Evolutionary conservation across 1,140 invertebrate species (phyloP).

Genomic region (Aphis gossypii): DNA sequence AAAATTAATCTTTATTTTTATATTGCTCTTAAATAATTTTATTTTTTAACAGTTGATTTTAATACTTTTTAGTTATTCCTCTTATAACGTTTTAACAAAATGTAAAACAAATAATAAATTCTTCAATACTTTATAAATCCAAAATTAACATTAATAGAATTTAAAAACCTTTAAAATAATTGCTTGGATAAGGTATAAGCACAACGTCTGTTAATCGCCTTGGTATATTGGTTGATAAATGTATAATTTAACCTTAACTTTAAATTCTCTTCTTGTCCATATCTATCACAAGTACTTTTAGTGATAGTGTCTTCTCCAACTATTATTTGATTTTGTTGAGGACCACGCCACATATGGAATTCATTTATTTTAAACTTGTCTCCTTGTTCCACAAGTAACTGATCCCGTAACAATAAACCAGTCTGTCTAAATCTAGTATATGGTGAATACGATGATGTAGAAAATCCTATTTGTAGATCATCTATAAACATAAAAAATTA

Average conservation of each 20-base stretch:
- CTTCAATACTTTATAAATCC: too few species aligned
- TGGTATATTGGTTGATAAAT: background rate
- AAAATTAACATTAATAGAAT: background rate
- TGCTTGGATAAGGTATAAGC: background rate
- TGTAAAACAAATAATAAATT: too few species aligned
- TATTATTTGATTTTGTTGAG: background rate
- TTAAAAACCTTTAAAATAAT: constrained; percentile 21
- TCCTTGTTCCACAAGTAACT: background rate
- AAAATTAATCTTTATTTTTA: background rate
- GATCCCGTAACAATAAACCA: constrained; percentile 30
- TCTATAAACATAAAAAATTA: background rate
- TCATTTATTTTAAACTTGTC: constrained; percentile 17
- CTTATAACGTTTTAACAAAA: too few species aligned
- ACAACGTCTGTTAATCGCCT: background rate
- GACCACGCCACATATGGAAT: constrained; percentile 34
- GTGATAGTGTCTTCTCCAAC: background rate
- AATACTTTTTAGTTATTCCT: background rate
- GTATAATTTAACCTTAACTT: background rate
- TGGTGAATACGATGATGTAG: background rate
- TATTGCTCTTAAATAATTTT: background rate
- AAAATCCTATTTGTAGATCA: background rate
- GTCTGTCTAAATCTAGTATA: constrained; percentile 34
- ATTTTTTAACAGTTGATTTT: background rate
- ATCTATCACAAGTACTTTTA: background rate
- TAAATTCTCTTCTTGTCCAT: background rate